These are phyloP conservation scores for Zaprionus gabonicus DNA, from an alignment of 1,140 invertebrate species.

Conservation along the genomic window DNA sequence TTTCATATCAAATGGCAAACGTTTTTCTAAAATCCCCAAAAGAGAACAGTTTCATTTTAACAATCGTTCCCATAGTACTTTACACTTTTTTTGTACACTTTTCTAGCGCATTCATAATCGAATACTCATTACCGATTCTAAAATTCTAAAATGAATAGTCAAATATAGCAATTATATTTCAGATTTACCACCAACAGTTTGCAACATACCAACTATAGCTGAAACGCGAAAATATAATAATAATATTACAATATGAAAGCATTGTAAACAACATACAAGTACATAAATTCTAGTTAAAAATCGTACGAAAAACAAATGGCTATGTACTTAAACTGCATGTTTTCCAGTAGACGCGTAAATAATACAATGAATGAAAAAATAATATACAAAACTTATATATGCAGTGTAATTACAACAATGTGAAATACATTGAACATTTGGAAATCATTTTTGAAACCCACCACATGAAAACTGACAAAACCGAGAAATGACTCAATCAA, in stretches of 20 bases:
- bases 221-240: constrained; percentile 63
- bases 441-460: constrained; percentile 71
- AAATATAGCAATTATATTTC: constrained; percentile 71
- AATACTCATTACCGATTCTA: constrained; percentile 11
- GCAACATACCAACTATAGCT: constrained; percentile 64
- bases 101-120: constrained; percentile 59
- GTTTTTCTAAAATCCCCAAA: constrained; percentile 54
- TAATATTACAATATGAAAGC: constrained; percentile 28
- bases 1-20: constrained; percentile 53
- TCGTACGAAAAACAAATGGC: constrained; percentile 35
- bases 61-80: constrained; percentile 30
- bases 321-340: constrained; percentile 34
- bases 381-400: constrained; percentile 20
- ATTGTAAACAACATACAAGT: constrained; percentile 48
- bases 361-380: constrained; percentile 32
- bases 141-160: constrained; percentile 64
- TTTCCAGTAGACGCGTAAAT: constrained; percentile 37
- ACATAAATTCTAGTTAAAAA: constrained; percentile 51
- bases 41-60: constrained; percentile 35
- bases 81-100: constrained; percentile 21
- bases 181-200: constrained; percentile 79
- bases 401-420: constrained; percentile 11
- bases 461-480: constrained; percentile 46
- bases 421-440: constrained; percentile 44
- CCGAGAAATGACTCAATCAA: constrained; percentile 21